Base-by-base conservation (phyloP, 53 echinoderm and acorn worm genomes). In the Crossaster papposus region DNA sequence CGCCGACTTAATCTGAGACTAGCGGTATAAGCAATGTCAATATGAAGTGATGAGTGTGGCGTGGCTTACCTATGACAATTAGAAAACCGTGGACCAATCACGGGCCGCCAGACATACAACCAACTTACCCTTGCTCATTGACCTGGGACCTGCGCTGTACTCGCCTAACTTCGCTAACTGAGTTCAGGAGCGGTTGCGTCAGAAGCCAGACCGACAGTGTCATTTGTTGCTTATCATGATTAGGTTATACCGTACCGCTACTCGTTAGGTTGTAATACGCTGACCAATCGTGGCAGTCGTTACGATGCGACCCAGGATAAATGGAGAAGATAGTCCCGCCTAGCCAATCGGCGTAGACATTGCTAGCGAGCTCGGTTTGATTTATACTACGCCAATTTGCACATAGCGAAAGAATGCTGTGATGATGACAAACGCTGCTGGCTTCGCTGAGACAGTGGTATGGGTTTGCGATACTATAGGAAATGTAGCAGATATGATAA, bases 1-100 rank as follows among this genome's bases (percentile, higher is more conserved):
- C 36, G 75, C 34, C 17, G 75, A 74, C 14, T 15, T 74, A 74
- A 35, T 35, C 75, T 28, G 72, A 74, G 75, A 54, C 54, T 62
- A 87, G 87, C 87, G 63, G 86, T 76, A n/a, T n/a, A 26, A 87
- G 87, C 87, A 87, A 77, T 77, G 87, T 87, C 75, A 87, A 87
- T 87, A 87, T 36, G 14, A 35, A 77, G 58, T 77, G 77, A 77
- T 77, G 77, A 76, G 62, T 36, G 77, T 63, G 38, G 87, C 87
- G 87, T 87, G 87, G 77, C 63, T 54, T 87, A 62, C 34, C 24
- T 30, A 20, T 55, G 74, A 85, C 85, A 73, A 85, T 72, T 85
- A 51, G 23, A 51, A 20, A 54, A 33, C 33, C 12, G 77, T 76
- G 35, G 15, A 63, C 87, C 87, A 87, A 87, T 87, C 87, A 87